Evolutionary conservation across 2,113 vertebrate genomes (phyloP), one percentile per base, ranked within the genome.

Genomic region (Anas platyrhynchos): DNA sequence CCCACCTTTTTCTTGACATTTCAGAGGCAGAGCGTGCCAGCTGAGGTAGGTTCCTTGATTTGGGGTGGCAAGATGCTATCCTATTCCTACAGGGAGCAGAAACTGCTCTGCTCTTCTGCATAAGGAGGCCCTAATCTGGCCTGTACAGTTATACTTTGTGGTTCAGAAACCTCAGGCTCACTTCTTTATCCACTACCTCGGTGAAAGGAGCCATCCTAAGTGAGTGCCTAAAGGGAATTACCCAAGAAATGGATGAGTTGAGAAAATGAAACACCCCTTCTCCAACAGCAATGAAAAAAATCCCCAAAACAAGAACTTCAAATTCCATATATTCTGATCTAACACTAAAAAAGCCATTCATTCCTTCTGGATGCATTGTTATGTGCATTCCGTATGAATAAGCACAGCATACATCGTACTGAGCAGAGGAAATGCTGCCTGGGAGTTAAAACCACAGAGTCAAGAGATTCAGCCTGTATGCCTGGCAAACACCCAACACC

Each of bases 391-490:
- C 29, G 4, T n/a, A 31, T 13, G 43, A 90, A 78, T 75, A 86
- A 84, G 80, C 58, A 90, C 21, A 52, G 63, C 67, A 72, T 67
- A 67, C 3, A 52, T 61, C 4, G 11, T n/a, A 81, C 23, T 55
- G 56, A 78, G 78, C 71, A 91, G 79, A 66, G 66, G 85, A 93
- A 93, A 96, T 13, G 26, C 80, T 93, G 83, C 83, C 59, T 48
- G 81, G 43, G 61, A 96, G 38, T 91, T 90, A 91, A 94, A 96
- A 95, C 72, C 91, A 93, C 93, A 88, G 86, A 94, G 46, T 74
- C 79, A 56, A 93, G 88, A 68, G 61, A 91, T 90, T 83, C 80
- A 83, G 81, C 48, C 65, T 93, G 85, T 81, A 16, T 44, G 88
- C 79, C 93, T 94, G 95, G 94, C 91, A 93, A 90, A 90, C 78